These are phyloP conservation scores for Drosophila saltans DNA, from an alignment of 1,140 invertebrate genomes.

Conservation along the genomic window DNA sequence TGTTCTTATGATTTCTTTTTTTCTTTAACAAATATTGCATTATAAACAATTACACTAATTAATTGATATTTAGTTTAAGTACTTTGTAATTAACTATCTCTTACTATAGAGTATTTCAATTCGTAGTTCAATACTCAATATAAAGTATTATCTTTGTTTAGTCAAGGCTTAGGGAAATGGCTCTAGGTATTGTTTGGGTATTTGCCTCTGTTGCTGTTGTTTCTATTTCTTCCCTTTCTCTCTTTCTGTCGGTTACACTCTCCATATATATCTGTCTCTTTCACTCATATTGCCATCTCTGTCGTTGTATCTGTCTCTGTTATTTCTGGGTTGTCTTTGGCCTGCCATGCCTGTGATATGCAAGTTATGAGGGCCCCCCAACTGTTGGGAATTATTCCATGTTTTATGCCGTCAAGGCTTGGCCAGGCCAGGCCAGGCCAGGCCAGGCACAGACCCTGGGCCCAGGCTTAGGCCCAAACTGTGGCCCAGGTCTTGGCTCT, in stretches of 20 bases:
- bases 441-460: conserved; percentile 19
- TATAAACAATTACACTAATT: no score
- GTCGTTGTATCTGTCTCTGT: conserved; percentile 20
- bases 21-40: no score
- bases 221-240: conserved; percentile 19
- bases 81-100: no score
- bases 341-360: conserved; percentile 50
- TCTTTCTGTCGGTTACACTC: not conserved
- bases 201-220: not conserved
- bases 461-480: not conserved
- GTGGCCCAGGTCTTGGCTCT: not conserved
- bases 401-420: conserved; percentile 57
- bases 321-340: conserved; percentile 26
- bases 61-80: no score
- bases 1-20: no score
- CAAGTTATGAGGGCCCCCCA: conserved; percentile 73
- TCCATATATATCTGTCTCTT: not conserved
- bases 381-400: conserved; percentile 77
- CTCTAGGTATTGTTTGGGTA: not conserved
- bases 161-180: not conserved
- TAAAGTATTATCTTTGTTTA: not conserved
- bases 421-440: conserved; percentile 34
- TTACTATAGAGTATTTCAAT: no score
- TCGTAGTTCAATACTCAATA: not conserved
- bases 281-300: not conserved